phyloP scores from a whole-genome alignment of 2,888 invertebrate species.

The Thelaira solivaga region DNA sequence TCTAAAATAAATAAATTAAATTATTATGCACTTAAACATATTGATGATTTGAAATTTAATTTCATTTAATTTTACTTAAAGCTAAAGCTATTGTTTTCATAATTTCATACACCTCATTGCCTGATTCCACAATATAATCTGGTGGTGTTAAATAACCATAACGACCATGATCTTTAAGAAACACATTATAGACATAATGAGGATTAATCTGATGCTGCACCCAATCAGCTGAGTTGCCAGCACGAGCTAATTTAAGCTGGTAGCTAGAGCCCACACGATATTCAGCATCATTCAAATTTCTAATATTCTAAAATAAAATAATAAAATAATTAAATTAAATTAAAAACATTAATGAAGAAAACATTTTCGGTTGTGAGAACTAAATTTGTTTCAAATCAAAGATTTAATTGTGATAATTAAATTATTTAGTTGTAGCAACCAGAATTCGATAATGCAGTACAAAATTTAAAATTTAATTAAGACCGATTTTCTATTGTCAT shows the following conservation, averaged over 20 bases:
- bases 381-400: no score
- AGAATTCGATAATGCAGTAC: no score
- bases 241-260: constrained; percentile 70
- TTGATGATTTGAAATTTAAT: constrained; percentile 4
- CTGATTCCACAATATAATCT: constrained; percentile 73
- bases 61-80: constrained; percentile 49
- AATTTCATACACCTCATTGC: constrained; percentile 73
- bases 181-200: constrained; percentile 72
- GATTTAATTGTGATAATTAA: no score
- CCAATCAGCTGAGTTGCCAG: constrained; percentile 75
- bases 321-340: constrained; percentile 10
- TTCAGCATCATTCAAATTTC: constrained; percentile 71
- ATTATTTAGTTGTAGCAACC: no score
- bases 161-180: constrained; percentile 74
- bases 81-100: constrained; percentile 71
- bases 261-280: constrained; percentile 73
- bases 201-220: constrained; percentile 70
- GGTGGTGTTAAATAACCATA: constrained; percentile 75
- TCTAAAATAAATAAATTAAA: constrained; percentile 15
- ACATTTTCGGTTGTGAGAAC: no score
- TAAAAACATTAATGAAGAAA: neutral
- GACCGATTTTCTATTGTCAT: no score
- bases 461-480: no score
- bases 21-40: constrained; percentile 3
- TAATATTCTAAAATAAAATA: constrained; percentile 65